Percentiles rank a stretch among this genome's conserved stretches.
phyloP scores from a whole-genome alignment of 2,888 invertebrate genomes.

The Cremastinae sp. region DNA sequence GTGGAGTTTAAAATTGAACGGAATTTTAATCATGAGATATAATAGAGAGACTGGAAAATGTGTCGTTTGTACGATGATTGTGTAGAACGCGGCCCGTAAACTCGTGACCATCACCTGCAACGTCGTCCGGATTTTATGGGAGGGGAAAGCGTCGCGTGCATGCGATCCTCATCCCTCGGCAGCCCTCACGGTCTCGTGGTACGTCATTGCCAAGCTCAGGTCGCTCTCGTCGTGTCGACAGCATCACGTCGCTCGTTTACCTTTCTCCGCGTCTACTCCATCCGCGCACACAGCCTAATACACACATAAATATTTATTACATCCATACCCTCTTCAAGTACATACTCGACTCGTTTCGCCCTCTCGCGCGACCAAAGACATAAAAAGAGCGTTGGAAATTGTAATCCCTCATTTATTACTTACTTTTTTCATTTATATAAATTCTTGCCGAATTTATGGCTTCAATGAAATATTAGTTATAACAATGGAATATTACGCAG shows the following conservation, averaged over 20 bases:
- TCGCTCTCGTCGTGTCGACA: constrained; percentile 44
- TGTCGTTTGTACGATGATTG: constrained; percentile 15
- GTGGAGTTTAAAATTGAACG: too few species aligned
- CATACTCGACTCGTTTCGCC: too few species aligned
- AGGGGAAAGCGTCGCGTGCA: constrained; percentile 63
- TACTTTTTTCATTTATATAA: too few species aligned
- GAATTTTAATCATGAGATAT: too few species aligned
- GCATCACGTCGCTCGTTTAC: constrained; percentile 21
- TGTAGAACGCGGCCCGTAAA: constrained; percentile 29
- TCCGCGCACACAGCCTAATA: neutral
- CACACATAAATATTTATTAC: constrained; percentile 11
- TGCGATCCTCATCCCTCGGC: constrained; percentile 55
- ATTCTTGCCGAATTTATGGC: too few species aligned
- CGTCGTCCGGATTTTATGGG: constrained; percentile 61
- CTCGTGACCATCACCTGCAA: constrained; percentile 61
- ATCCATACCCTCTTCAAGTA: constrained; percentile 3
- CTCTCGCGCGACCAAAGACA: constrained; percentile 5
- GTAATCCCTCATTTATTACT: too few species aligned
- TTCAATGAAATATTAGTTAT: too few species aligned
- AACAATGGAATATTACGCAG: too few species aligned
- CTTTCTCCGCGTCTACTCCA: constrained; percentile 3
- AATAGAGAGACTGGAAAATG: constrained; percentile 7
- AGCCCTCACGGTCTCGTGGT: constrained; percentile 26
- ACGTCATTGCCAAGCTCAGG: constrained; percentile 51
- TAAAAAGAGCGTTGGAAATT: neutral